Evolutionary conservation across 2,113 vertebrate genomes (phyloP), one percentile per base, ranked within the genome.

Genomic region (Phaethon lepturus): DNA sequence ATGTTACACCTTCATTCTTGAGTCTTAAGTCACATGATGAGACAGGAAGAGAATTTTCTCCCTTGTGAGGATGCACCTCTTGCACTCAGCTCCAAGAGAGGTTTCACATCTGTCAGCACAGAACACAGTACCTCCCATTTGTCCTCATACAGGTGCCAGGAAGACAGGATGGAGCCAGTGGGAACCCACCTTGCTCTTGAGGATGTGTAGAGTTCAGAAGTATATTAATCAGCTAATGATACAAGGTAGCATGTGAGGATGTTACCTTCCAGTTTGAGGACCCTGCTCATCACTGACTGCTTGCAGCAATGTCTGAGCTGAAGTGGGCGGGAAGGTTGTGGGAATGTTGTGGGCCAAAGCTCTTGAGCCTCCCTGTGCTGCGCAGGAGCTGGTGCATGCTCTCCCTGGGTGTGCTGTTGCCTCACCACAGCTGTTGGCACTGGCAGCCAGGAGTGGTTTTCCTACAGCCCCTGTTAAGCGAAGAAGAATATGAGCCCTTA

Each of bases 391-490:
- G 23, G 35, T 50, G 5, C 9, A 1, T 69, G 55, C 45, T 62
- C n/a, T n/a, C 52, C 40, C 20, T 2, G 7, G 0, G 0, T 4
- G 25, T 42, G 33, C 44, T n/a, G 35, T 13, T 52, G 23, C 49
- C 24, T 60, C 45, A 1, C 29, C 2, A 1, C 11, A 7, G 13
- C 28, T 85, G 14, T 72, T 67, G 23, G 12, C 63, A 38, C 18
- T n/a, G 59, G 33, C 25, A 83, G 35, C 29, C 35, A 20, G 40
- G 28, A 69, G 24, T 66, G 42, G 7, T 58, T 81, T 85, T 78
- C 33, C 50, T 74, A 45, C 45, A 62, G 35, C 17, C n/a, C 10
- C 64, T 74, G 26, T 31, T 52, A 85, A 74, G 15, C 10, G 17
- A 90, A 81, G 45, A 86, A 71, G 18, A 78, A 25, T 19, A 6